phyloP scores from a whole-genome alignment of 1,140 invertebrate genomes.

The Polypedilum vanderplanki region DNA sequence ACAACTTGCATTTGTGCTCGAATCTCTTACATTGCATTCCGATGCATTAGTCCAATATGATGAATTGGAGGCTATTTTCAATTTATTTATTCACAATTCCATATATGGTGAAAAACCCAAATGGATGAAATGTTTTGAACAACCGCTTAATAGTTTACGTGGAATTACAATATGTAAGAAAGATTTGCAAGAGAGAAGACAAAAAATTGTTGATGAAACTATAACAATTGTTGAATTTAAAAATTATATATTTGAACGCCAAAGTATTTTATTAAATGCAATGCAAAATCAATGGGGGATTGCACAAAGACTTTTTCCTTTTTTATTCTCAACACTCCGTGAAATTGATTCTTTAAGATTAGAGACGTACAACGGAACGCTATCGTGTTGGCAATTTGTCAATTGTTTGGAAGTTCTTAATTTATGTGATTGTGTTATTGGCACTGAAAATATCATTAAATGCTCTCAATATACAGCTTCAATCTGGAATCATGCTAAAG shows the following conservation, averaged over 20 bases:
- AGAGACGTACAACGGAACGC: slow-evolving; percentile 65
- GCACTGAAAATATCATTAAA: slow-evolving; percentile 55
- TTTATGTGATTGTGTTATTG: slow-evolving; percentile 64
- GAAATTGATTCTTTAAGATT: slow-evolving; percentile 41
- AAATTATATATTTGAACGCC: slow-evolving; percentile 89
- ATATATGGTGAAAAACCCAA: slow-evolving; percentile 72
- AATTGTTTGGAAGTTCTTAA: slow-evolving; percentile 84
- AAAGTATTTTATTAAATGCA: slow-evolving; percentile 55
- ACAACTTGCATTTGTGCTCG: slow-evolving; percentile 88
- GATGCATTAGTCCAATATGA: slow-evolving; percentile 96
- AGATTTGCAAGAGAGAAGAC: slow-evolving; percentile 59
- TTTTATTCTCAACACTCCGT: slow-evolving; percentile 41
- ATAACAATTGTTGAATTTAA: slow-evolving; percentile 81
- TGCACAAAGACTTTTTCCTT: slow-evolving; percentile 39
- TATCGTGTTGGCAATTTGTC: slow-evolving; percentile 89
- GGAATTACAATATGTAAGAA: slow-evolving; percentile 66
- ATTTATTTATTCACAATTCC: slow-evolving; percentile 91
- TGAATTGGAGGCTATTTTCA: slow-evolving; percentile 93
- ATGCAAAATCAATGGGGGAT: slow-evolving; percentile 41
- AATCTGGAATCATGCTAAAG: slow-evolving; percentile 84
- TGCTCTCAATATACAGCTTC: slow-evolving; percentile 84
- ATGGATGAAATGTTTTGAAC: slow-evolving; percentile 73
- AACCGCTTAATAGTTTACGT: slow-evolving; percentile 70
- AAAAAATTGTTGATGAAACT: slow-evolving; percentile 60
- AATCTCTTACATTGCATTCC: slow-evolving; percentile 88